Evolutionary conservation across 2,113 vertebrate species (phyloP).

Genomic region (Oriolus oriolus): DNA sequence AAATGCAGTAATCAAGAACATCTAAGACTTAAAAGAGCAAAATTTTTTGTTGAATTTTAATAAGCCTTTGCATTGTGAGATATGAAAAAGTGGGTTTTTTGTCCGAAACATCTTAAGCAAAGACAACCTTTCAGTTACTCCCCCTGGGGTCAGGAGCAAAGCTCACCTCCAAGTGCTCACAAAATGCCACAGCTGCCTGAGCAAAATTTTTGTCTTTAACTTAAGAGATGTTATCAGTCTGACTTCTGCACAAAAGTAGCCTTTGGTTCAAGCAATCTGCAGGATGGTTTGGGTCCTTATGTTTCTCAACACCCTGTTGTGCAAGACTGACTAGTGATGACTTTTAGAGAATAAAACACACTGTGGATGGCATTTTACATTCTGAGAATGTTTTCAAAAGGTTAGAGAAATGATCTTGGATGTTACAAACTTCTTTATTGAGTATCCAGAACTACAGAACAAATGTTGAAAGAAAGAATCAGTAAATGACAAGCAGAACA

Average conservation of each 20-base stretch:
- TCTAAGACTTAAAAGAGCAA: not conserved
- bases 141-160: not conserved
- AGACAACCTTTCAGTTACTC: not conserved
- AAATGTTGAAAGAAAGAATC: conserved; percentile 39
- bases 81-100: not conserved
- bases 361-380: not conserved
- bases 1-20: not conserved
- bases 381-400: not conserved
- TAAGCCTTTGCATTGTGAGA: not conserved
- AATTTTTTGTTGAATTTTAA: not conserved
- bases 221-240: not conserved
- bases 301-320: not conserved
- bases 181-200: not conserved
- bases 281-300: not conserved
- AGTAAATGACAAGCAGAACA: conserved; percentile 25
- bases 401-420: not conserved
- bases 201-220: not conserved
- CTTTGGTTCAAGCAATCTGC: not conserved
- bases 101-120: not conserved
- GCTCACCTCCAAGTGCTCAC: not conserved
- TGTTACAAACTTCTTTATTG: not conserved
- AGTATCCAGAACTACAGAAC: not conserved
- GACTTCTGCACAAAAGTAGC: not conserved
- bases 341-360: not conserved
- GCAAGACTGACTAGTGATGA: accelerated